phyloP scores from a whole-genome alignment of 2,888 invertebrate genomes.

The Zygaena filipendulae region DNA sequence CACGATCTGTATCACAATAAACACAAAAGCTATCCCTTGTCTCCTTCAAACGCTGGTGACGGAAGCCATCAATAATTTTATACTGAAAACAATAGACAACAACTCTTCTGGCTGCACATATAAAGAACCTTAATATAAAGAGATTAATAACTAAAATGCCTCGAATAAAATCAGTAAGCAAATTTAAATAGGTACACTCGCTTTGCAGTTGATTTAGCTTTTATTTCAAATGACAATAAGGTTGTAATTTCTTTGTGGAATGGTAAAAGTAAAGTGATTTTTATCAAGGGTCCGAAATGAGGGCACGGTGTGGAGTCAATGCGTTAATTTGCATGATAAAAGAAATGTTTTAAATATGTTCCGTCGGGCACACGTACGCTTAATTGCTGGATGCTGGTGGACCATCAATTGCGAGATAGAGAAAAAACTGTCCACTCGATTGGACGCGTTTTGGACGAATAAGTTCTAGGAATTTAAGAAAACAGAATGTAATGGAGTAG shows the following conservation, averaged over 20 bases:
- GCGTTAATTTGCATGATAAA: conserved; percentile 63
- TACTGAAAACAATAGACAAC: too few relatives aligned
- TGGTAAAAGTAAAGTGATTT: too few relatives aligned
- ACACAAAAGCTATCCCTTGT: conserved; percentile 32
- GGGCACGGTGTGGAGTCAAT: conserved; percentile 40
- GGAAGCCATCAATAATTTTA: conserved; percentile 31
- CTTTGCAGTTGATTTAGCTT: too few relatives aligned
- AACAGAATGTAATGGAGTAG: neutral
- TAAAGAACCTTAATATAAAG: too few relatives aligned
- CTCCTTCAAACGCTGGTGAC: conserved; percentile 28
- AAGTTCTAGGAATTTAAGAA: conserved; percentile 38
- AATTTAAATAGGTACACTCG: too few relatives aligned
- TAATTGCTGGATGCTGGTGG: conserved; percentile 54
- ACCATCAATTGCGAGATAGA: conserved; percentile 60
- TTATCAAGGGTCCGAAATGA: conserved; percentile 20
- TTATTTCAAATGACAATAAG: too few relatives aligned
- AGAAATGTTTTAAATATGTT: conserved; percentile 57
- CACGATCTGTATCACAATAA: conserved; percentile 32
- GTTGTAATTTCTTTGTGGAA: too few relatives aligned
- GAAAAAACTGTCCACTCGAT: conserved; percentile 59
- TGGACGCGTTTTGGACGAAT: conserved; percentile 31
- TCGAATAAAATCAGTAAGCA: too few relatives aligned
- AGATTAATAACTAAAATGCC: too few relatives aligned
- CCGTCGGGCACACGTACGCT: conserved; percentile 40
- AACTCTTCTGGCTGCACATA: neutral